These are phyloP conservation scores for Columba livia DNA, from an alignment of 2,113 vertebrate genomes.

Conservation along the genomic window DNA sequence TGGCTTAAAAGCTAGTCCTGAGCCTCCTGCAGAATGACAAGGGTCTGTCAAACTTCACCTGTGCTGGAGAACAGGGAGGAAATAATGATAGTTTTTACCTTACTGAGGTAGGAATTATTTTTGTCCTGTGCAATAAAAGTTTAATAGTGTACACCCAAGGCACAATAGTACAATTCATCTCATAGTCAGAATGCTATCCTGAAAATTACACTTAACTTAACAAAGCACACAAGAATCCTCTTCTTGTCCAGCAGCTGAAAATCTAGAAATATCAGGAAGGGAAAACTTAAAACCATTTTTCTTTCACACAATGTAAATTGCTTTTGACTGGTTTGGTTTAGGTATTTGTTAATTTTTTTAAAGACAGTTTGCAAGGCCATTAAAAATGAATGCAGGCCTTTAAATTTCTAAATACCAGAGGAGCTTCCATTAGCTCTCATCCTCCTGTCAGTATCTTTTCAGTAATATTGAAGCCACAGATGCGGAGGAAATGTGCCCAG, in stretches of 20 bases:
- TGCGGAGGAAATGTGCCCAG: conserved; percentile 70
- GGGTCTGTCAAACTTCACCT: background rate
- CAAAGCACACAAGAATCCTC: conserved; percentile 20
- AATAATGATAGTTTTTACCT: background rate
- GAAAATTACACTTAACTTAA: conserved; percentile 59
- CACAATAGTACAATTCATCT: background rate
- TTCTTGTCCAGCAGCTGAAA: conserved; percentile 32
- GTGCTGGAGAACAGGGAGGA: background rate
- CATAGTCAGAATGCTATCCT: conserved; percentile 34
- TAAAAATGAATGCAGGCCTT: conserved; percentile 48
- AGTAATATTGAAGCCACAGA: conserved; percentile 35
- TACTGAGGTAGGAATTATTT: conserved; percentile 2
- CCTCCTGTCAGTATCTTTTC: conserved; percentile 39
- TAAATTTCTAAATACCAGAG: conserved; percentile 37
- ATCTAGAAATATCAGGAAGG: background rate
- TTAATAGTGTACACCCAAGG: background rate
- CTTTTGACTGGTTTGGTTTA: conserved; percentile 21
- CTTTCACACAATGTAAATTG: background rate
- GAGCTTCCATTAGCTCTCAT: conserved; percentile 51
- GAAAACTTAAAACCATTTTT: background rate
- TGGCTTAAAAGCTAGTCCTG: background rate
- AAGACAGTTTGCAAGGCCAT: conserved; percentile 23
- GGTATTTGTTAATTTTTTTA: background rate
- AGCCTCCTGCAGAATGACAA: background rate
- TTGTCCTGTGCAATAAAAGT: background rate